A percentile compares a stretch with the other conserved stretches of the same genome.
These are phyloP conservation scores for Rutpela maculata DNA, from an alignment of 2,888 invertebrate genomes.

Conservation along the genomic window DNA sequence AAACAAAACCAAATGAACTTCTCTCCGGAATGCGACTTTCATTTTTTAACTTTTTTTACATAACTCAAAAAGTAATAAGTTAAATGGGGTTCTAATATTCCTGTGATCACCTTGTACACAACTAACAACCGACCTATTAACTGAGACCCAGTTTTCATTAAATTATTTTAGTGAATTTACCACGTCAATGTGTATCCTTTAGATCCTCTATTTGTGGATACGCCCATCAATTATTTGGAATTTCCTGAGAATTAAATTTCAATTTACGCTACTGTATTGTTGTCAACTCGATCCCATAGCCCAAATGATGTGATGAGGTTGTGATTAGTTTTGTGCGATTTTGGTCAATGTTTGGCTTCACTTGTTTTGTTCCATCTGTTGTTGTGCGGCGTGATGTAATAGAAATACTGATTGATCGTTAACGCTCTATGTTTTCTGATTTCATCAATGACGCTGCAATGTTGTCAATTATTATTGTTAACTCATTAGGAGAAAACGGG, in stretches of 20 bases:
- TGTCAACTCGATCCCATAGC: constrained; percentile 24
- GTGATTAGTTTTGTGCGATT: constrained; percentile 31
- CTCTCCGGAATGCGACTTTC: too few relatives aligned
- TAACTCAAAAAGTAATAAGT: too few relatives aligned
- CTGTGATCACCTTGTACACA: too few relatives aligned
- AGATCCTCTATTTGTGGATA: not conserved
- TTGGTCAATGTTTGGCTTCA: constrained; percentile 26
- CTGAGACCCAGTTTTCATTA: not conserved
- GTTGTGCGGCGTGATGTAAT: constrained; percentile 9
- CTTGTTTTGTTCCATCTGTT: constrained; percentile 31
- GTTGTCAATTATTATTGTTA: not conserved
- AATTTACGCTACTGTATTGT: constrained; percentile 16
- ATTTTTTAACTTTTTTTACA: too few relatives aligned
- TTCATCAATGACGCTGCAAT: not conserved
- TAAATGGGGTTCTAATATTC: too few relatives aligned
- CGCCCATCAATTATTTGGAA: constrained; percentile 14
- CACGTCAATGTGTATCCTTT: not conserved
- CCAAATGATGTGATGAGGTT: constrained; percentile 20
- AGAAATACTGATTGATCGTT: constrained; percentile 6
- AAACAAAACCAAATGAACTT: too few relatives aligned
- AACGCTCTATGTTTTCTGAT: not conserved
- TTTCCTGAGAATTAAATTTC: constrained; percentile 32
- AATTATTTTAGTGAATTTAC: not conserved
- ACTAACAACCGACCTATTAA: not conserved
- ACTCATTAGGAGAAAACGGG: not conserved